Evolutionary conservation across 35 echinoderm and acorn worm genomes (phyloP), one percentile per base, ranked within the genome.

Genomic region (Amphiura filiformis): DNA sequence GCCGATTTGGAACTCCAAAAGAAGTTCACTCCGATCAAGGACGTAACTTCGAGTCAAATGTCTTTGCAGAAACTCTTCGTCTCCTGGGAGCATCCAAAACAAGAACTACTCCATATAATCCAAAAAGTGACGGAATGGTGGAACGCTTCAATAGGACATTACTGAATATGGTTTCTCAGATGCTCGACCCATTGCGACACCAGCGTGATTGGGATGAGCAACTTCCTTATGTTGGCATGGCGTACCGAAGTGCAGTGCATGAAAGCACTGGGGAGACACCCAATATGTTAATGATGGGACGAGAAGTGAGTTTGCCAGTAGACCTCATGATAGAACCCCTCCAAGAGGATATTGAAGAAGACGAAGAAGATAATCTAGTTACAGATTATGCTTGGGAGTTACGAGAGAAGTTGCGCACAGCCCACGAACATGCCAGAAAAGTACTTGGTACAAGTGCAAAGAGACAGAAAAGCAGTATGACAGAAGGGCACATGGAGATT

Each of bases 191-290:
- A 11, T 11, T 38, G 1, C 1, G 82, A 17, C 39, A 65, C 12
- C 80, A 89, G 32, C 31, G 37, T 37, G 78, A 89, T 36, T 89
- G 79, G 87, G 87, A 89, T 36, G 9, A 32, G 32, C 61, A 56
- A 32, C 80, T 89, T 7, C 64, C 80, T 13, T 70, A 26, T 39
- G 56, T 37, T 0, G 41, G 31, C 1, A 44, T 88, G 32, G 87
- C 87, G 14, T 87, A 87, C 30, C 11, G 85, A 7, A 56, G 34
- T 35, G 35, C 85, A 35, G 22, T 42, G 0, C 65, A 89, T 22
- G 52, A 37, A 1, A 39, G 37, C 13, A 61, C 78, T 0, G 87
- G 80, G 1, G 47, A 82, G 47, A 83, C 49, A 17, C 87, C 78
- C 7, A 83, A 82, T 32, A 70, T 89, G 80, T 33, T 89, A 12